These are phyloP conservation scores for Brachionus angularis DNA, from an alignment of 1,140 invertebrate species.

Conservation along the genomic window DNA sequence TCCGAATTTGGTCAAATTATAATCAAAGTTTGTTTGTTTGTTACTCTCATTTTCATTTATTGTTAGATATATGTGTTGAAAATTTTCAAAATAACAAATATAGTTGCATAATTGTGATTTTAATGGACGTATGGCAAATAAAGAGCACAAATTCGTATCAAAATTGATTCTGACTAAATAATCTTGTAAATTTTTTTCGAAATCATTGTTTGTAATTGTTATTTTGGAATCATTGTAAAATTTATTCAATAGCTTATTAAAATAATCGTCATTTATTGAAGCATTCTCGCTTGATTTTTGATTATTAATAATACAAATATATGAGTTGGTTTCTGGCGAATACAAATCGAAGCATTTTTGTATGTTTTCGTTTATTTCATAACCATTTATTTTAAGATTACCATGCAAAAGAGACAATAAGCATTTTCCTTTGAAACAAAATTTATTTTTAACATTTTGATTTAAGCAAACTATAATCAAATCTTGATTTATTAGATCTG, in stretches of 20 bases:
- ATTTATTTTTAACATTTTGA: slow-evolving; percentile 12
- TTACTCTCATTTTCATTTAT: not conserved
- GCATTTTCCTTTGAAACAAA: slow-evolving; percentile 33
- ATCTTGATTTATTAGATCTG: not conserved
- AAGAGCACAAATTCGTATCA: not conserved
- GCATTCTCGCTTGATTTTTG: no score
- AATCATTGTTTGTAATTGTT: not conserved
- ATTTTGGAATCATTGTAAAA: not conserved
- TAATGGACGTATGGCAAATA: not conserved
- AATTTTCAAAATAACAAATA: slow-evolving; percentile 39
- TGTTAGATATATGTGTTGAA: not conserved
- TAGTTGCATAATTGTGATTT: slow-evolving; percentile 30
- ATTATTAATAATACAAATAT: not conserved
- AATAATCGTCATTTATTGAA: no score
- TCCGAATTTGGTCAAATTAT: not conserved
- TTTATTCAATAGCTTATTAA: not conserved
- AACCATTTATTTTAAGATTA: slow-evolving; percentile 27
- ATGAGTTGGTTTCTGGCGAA: slow-evolving; percentile 32
- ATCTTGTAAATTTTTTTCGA: not conserved
- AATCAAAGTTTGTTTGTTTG: not conserved
- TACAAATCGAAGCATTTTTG: slow-evolving; percentile 8
- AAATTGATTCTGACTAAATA: slow-evolving; percentile 3
- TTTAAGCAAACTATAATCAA: not conserved
- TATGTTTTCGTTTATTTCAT: not conserved
- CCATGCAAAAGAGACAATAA: not conserved